phyloP scores from a whole-genome alignment of 1,140 invertebrate genomes.

The Wasmannia auropunctata region DNA sequence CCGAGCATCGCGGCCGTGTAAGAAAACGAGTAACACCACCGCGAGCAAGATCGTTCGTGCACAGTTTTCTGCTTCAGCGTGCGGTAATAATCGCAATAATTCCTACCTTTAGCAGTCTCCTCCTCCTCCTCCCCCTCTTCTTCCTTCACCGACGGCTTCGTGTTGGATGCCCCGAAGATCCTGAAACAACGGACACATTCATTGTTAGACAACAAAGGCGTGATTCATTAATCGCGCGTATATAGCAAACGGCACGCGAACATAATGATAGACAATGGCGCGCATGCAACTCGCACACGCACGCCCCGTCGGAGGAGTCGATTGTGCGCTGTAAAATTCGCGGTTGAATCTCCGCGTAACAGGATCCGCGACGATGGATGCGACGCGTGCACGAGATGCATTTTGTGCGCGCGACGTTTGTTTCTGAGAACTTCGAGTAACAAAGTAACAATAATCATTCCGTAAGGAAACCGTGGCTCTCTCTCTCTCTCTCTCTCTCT shows the following conservation, averaged over 20 bases:
- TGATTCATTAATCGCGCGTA: conserved; percentile 44
- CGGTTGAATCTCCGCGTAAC: conserved; percentile 31
- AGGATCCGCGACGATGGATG: conserved; percentile 22
- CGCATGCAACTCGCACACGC: neutral
- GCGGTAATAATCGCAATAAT: conserved; percentile 48
- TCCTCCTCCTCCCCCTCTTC: neutral
- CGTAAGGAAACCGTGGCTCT: neutral
- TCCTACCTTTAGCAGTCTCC: conserved; percentile 8
- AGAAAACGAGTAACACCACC: neutral
- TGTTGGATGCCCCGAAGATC: neutral
- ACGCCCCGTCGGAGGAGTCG: neutral
- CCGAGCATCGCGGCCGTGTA: neutral
- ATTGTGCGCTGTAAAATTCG: conserved; percentile 30
- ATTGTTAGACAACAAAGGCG: conserved; percentile 42
- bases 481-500: neutral
- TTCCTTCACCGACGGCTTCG: too few relatives aligned
- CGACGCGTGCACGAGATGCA: neutral
- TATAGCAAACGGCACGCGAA: conserved; percentile 38
- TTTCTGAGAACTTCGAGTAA: conserved; percentile 37
- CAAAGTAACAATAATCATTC: conserved; percentile 56
- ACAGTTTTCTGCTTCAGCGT: conserved; percentile 11
- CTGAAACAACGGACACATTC: conserved; percentile 40
- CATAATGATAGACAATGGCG: conserved; percentile 50
- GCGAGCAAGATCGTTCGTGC: neutral
- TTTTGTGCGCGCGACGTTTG: neutral